A percentile compares a stretch with the other conserved stretches of the same genome.
These are phyloP conservation scores for Oryzias sinensis DNA, from an alignment of 2,797 vertebrate species.

Conservation along the genomic window DNA sequence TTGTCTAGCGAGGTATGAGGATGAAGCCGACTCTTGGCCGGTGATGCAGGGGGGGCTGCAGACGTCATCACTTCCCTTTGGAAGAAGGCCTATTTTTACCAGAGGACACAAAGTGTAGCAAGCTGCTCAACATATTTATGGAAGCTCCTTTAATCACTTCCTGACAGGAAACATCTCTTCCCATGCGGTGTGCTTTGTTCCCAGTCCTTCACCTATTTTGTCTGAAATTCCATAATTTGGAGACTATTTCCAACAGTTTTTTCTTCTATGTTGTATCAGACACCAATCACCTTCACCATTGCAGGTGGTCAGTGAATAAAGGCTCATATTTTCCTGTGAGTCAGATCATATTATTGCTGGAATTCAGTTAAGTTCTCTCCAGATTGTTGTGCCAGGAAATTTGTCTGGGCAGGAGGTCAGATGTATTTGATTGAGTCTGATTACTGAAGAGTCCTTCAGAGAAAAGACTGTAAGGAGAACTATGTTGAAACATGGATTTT, in stretches of 20 bases:
- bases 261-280: too few species aligned
- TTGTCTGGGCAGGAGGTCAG: too few species aligned
- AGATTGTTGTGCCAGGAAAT: too few species aligned
- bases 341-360: too few species aligned
- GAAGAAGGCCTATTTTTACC: constrained; percentile 75
- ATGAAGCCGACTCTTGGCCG: constrained; percentile 52
- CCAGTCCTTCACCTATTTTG: constrained; percentile 12
- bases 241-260: not conserved
- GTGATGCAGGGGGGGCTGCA: constrained; percentile 71
- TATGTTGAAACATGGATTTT: too few species aligned
- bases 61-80: constrained; percentile 70
- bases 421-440: too few species aligned
- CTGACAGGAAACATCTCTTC: constrained; percentile 43
- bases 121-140: constrained; percentile 66
- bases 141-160: constrained; percentile 49
- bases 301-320: too few species aligned
- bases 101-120: constrained; percentile 56
- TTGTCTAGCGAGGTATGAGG: constrained; percentile 40
- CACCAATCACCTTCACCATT: too few species aligned
- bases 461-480: too few species aligned
- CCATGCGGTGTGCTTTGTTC: not conserved
- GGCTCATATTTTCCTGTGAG: too few species aligned
- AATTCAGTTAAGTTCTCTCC: too few species aligned
- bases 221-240: constrained; percentile 13
- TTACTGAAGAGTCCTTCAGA: too few species aligned